phyloP scores from a whole-genome alignment of 2,113 vertebrate species.

The Fregata magnificens region DNA sequence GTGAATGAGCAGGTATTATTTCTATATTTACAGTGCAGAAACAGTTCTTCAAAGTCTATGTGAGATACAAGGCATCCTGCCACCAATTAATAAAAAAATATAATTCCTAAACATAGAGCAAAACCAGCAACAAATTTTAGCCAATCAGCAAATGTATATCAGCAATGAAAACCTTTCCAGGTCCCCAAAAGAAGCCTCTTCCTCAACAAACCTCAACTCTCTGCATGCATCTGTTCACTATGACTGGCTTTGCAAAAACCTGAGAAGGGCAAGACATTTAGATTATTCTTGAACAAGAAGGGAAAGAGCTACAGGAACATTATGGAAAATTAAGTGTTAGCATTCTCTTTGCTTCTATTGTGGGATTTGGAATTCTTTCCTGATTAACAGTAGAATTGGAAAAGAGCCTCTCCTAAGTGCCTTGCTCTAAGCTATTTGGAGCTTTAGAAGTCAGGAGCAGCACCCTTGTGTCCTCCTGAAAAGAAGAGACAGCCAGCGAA shows the following conservation, averaged over 20 bases:
- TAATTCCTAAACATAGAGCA: background rate
- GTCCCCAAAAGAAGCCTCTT: background rate
- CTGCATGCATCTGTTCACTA: background rate
- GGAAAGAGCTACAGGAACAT: background rate
- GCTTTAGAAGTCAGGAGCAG: background rate
- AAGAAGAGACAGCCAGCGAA: background rate
- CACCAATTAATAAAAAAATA: background rate
- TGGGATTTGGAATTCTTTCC: background rate
- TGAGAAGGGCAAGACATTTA: background rate
- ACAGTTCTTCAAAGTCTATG: background rate
- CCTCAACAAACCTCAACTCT: background rate
- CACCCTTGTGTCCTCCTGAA: background rate
- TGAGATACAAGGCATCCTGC: background rate
- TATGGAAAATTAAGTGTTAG: background rate
- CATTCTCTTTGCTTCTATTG: background rate
- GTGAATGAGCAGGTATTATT: background rate
- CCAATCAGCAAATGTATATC: background rate
- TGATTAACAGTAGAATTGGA: background rate
- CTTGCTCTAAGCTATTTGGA: background rate
- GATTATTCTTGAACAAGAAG: background rate
- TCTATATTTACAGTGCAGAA: background rate
- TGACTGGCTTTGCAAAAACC: background rate
- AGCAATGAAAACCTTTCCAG: background rate
- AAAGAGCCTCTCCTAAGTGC: background rate
- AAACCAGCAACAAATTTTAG: background rate